Evolutionary conservation across 2,888 invertebrate genomes (phyloP), one percentile per base, ranked within the genome.

Genomic region (Nasonia oneida): DNA sequence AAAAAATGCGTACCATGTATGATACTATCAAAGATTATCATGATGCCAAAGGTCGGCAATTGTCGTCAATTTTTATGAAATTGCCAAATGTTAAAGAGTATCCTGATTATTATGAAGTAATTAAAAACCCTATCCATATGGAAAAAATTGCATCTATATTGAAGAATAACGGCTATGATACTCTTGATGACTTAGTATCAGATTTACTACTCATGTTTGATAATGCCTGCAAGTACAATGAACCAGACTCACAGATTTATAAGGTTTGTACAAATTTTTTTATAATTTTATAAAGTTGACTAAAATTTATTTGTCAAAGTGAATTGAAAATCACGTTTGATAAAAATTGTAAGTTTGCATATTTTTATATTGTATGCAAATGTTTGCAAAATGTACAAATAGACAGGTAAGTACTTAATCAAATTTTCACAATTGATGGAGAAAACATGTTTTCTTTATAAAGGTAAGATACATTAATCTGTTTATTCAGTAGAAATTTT

Each of bases 61-160:
- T 99, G n/a, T 98, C 99, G 0, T 94, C 97, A 33, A 98, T 99
- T 87, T 99, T 99, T 94, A 97, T 98, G 95, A 98, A 98, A 93
- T 94, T 99, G 74, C 99, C 99, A 0, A 97, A 97, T 75, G 98
- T 98, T 95, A 95, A 94, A 91, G 96, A 99, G 91, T 99, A 99
- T 94, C 99, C 99, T 0, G 98, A 98, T 92, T 99, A 99, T 93
- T 99, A 99, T 92, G 98, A 99, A 92, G 96, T 99, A 0, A 99
- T 99, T 83, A 98, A 98, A 91, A 97, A 97, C 89, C 99, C 99
- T 0, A 98, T 99, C 91, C 99, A 99, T 92, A 96, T 99, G 96
- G 98, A 98, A 91, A 96, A 96, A 91, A 98, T 99, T 86, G 97
- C 97, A 0, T 97, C 97, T 83, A 98, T 98, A 91, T 94, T 98